Conservation (phyloP, 2,113 vertebrate species). For the Platichthys flesus region DNA sequence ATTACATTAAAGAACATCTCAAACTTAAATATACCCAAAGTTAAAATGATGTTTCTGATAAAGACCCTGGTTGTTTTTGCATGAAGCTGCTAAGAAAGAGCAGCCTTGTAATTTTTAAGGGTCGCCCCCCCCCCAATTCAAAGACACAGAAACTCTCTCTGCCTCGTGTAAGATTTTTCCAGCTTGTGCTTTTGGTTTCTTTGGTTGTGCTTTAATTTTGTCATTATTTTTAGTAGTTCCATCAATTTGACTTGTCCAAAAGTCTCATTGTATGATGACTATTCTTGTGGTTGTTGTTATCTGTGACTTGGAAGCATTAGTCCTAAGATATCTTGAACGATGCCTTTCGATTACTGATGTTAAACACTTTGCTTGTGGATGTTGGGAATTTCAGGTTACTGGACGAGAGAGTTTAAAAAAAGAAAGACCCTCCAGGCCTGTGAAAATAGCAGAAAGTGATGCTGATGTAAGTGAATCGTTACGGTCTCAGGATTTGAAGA, state of each 20-base stretch:
- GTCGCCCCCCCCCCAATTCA: not conserved
- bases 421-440: conserved; percentile 88
- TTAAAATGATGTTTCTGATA: not conserved
- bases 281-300: conserved; percentile 11
- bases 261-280: conserved; percentile 27
- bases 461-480: conserved; percentile 89
- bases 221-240: conserved; percentile 11
- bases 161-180: conserved; percentile 5
- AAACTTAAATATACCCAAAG: not conserved
- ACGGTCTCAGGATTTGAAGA: conserved; percentile 46
- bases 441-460: conserved; percentile 97
- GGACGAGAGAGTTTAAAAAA: conserved; percentile 90
- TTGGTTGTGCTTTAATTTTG: not conserved
- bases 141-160: conserved; percentile 24
- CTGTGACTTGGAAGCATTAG: conserved; percentile 6
- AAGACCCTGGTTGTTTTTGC: conserved; percentile 6
- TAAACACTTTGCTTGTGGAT: conserved; percentile 53
- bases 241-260: conserved; percentile 31
- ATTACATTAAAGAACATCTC: not conserved
- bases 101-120: conserved; percentile 53
- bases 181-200: conserved; percentile 1
- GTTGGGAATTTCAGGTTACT: conserved; percentile 85
- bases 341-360: not conserved
- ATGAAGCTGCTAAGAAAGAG: conserved; percentile 45
- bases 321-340: not conserved